These are phyloP conservation scores for Orcinus orca DNA, from an alignment of 2,113 vertebrate genomes.

Conservation along the genomic window DNA sequence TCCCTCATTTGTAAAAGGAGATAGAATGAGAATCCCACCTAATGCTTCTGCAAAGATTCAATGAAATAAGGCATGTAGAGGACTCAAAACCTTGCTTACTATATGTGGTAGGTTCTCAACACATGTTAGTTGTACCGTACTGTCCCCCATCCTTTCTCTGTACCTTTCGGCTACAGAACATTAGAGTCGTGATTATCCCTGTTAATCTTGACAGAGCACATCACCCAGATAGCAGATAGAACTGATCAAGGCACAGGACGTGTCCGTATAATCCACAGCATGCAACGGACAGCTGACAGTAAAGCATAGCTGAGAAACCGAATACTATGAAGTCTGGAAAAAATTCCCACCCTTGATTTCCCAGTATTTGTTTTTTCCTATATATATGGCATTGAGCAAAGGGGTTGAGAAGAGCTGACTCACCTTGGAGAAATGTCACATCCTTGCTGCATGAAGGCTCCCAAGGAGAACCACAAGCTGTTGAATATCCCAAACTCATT, in stretches of 20 bases:
- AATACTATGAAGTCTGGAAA: not conserved
- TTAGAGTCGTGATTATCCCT: not conserved
- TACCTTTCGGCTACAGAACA: not conserved
- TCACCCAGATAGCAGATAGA: not conserved
- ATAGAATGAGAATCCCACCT: not conserved
- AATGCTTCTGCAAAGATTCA: not conserved
- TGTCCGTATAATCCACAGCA: not conserved
- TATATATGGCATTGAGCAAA: not conserved
- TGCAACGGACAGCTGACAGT: not conserved
- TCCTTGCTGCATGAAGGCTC: slow-evolving; percentile 99
- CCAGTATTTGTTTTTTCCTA: not conserved
- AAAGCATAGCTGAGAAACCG: not conserved
- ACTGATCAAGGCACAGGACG: not conserved
- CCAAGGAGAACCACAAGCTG: slow-evolving; percentile 98
- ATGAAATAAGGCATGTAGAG: not conserved
- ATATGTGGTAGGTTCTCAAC: not conserved
- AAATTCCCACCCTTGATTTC: not conserved
- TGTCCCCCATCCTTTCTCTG: not conserved
- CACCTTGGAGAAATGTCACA: slow-evolving; percentile 99
- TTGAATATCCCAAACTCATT: slow-evolving; percentile 99
- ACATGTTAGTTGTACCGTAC: not conserved
- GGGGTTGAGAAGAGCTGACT: slow-evolving; percentile 62
- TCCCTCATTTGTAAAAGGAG: not conserved
- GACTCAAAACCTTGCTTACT: not conserved
- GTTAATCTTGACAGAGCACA: not conserved